These are phyloP conservation scores for Rhodophaea formosa DNA, from an alignment of 2,888 invertebrate genomes.

Conservation along the genomic window DNA sequence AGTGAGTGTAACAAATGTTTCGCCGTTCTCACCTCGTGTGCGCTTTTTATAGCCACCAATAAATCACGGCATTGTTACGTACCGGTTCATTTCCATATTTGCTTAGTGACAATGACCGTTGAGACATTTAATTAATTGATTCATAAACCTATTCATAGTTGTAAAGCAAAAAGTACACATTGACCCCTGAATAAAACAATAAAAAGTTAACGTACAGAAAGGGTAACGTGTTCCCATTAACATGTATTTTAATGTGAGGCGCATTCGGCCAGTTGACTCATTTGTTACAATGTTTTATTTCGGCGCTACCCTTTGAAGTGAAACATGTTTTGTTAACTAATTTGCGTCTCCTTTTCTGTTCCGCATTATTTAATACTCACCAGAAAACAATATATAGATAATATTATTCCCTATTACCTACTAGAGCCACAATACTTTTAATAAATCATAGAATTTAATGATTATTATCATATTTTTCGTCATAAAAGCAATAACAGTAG, in stretches of 20 bases:
- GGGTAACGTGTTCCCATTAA: constrained; percentile 75
- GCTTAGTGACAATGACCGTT: constrained; percentile 76
- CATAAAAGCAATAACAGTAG: not conserved
- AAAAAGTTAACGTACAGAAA: constrained; percentile 64
- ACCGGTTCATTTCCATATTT: constrained; percentile 74
- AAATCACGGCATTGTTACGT: constrained; percentile 75
- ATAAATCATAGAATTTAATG: too few relatives aligned
- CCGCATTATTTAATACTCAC: constrained; percentile 4
- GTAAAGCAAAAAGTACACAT: constrained; percentile 66
- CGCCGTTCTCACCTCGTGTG: constrained; percentile 68
- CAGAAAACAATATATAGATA: not conserved
- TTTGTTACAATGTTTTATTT: constrained; percentile 70
- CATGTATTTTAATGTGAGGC: constrained; percentile 66
- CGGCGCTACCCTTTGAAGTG: constrained; percentile 48
- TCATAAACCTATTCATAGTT: constrained; percentile 75
- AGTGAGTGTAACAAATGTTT: constrained; percentile 43
- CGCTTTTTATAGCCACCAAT: constrained; percentile 60
- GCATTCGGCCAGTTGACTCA: constrained; percentile 65
- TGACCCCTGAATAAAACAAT: constrained; percentile 78
- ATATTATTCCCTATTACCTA: too few relatives aligned
- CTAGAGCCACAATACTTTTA: too few relatives aligned
- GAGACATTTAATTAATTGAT: constrained; percentile 80
- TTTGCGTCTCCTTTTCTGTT: constrained; percentile 13
- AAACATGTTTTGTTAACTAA: constrained; percentile 41
- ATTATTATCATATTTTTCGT: too few relatives aligned